Base-by-base conservation (phyloP, 2,888 invertebrate species). In the Julus scandinavius region DNA sequence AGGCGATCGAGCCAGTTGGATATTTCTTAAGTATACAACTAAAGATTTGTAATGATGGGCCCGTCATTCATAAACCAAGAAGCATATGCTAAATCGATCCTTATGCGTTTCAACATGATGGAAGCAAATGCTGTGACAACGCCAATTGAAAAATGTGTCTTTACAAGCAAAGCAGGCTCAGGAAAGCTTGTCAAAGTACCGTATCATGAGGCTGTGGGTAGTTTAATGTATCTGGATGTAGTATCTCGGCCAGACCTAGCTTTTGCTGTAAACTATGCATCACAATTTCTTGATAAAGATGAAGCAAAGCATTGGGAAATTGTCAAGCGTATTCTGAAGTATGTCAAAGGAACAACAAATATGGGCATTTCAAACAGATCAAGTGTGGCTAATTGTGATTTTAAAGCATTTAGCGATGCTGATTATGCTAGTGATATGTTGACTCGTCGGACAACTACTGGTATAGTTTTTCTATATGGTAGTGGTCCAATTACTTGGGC, bases 331-430 rank as follows among this genome's bases (percentile, higher is more conserved):
- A 58, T 58, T 0, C 17, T 58, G 2, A 58, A 58, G 58, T 58
- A 92, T 86, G 85, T 91, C 11, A 90, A 90, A 88, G 90, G 90
- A 40, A 91, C 91, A 2, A 87, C 87, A 1, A 84, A 90, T 83
- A 45, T 90, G 7, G 90, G 91, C 45, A 87, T 92, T 6, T 38
- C 80, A 6, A 92, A 90, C 88, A 88, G 85, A 5, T 54, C 45
- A n/a, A 40, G 58, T 3, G n/a, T 20, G 3, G 88, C 88, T 1
- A 80, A 89, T n/a, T 6, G 13, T 13, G 13, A 7, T 3, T n/a
- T 91, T 9, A 11, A 17, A n/a, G 91, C 90, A 7, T 92, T 89
- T 85, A 90, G 89, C 6, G 91, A 92, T 89, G 90, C 91, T 0
- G 92, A 91, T 86, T 91, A 90, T 90, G 91, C 90, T 3, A 90